Conservation (phyloP, 2,113 vertebrate species). For the Bambusicola thoracicus region DNA sequence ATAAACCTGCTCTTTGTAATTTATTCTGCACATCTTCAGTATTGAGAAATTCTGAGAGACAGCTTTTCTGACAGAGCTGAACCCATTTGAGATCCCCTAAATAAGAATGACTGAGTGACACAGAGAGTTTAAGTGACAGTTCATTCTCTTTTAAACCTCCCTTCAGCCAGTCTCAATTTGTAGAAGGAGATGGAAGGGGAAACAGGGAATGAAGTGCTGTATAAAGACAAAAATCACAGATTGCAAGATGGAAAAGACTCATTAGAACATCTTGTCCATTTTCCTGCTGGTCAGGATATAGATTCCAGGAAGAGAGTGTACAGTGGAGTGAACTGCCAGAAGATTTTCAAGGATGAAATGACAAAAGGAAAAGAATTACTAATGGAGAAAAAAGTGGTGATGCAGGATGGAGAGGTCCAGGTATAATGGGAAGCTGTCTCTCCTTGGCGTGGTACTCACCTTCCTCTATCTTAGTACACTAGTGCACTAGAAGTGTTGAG, state of each 20-base stretch:
- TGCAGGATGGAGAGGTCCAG: not conserved
- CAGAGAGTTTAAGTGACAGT: slow-evolving; percentile 38
- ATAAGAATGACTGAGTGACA: slow-evolving; percentile 52
- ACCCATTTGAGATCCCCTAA: not conserved
- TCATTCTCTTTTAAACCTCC: slow-evolving; percentile 36
- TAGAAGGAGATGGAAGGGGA: slow-evolving; percentile 19
- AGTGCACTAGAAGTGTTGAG: not conserved
- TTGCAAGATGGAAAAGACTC: not conserved
- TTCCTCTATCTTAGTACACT: not conserved
- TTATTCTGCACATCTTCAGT: not conserved
- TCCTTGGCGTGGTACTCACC: not conserved
- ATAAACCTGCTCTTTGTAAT: not conserved
- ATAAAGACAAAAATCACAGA: slow-evolving; percentile 13
- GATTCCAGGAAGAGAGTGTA: not conserved
- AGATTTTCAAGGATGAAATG: not conserved
- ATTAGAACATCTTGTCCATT: not conserved
- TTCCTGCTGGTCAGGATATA: not conserved
- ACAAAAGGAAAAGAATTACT: not conserved
- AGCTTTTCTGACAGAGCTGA: not conserved
- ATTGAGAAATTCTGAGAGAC: not conserved
- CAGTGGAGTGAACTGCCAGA: not conserved
- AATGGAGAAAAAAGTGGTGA: not conserved
- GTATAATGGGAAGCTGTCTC: not conserved
- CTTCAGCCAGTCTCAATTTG: slow-evolving; percentile 41
- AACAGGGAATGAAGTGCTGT: not conserved